Conservation (phyloP, 2,113 vertebrate species). For the Ciconia maguari region DNA sequence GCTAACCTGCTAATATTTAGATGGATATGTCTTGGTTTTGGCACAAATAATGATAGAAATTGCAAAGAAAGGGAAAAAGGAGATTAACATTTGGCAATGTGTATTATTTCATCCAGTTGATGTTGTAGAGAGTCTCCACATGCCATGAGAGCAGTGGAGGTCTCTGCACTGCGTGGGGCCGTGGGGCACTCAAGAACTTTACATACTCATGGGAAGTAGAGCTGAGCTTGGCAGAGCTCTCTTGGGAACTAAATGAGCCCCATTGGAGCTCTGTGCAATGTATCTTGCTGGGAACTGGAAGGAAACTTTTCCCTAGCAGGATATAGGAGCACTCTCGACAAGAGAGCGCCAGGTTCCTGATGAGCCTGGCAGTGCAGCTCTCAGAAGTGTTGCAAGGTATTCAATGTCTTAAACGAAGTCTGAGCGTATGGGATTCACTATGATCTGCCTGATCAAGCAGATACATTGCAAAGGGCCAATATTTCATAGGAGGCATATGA, state of each 20-base stretch:
- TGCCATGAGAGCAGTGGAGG: background rate
- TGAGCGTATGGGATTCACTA: background rate
- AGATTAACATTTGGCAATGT: background rate
- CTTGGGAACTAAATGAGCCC: background rate
- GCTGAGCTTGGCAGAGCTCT: background rate
- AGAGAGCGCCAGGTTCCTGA: background rate
- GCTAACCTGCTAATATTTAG: background rate
- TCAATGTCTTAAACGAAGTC: background rate
- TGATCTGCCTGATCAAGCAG: background rate
- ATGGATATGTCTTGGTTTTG: background rate
- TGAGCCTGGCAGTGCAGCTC: background rate
- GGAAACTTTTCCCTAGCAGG: background rate
- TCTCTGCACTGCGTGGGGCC: accelerated
- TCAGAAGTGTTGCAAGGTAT: background rate
- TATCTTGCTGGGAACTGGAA: background rate
- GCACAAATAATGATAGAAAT: background rate
- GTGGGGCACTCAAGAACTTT: background rate
- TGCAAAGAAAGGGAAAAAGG: background rate
- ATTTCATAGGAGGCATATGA: background rate
- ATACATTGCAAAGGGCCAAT: background rate
- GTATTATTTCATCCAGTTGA: background rate
- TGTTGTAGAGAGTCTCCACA: background rate
- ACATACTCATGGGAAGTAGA: background rate
- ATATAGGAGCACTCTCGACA: background rate
- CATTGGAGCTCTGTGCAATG: background rate